Evolutionary conservation across 2,113 vertebrate genomes (phyloP).

Genomic region (Triplophysa rosa): DNA sequence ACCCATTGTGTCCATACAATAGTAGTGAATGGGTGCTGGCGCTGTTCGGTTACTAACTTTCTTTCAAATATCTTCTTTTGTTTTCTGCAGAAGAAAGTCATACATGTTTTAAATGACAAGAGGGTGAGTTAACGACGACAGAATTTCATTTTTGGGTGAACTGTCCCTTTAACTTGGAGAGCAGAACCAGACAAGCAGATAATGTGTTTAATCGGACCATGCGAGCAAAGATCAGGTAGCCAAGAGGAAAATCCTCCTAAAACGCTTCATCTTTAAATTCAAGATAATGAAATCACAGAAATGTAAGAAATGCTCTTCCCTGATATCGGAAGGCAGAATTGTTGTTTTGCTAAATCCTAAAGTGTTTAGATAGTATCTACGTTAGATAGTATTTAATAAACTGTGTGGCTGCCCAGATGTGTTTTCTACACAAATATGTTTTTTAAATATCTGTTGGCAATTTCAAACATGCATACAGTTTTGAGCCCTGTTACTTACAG

Average conservation of each 20-base stretch:
- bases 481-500: background rate
- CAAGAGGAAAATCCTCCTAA: background rate
- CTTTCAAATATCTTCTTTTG: too few relatives aligned
- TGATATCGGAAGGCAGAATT: background rate
- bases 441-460: background rate
- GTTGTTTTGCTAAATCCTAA: background rate
- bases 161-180: background rate
- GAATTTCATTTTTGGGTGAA: too few relatives aligned
- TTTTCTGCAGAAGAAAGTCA: too few relatives aligned
- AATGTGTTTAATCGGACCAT: constrained; percentile 23
- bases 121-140: too few relatives aligned
- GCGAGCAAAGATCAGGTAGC: background rate
- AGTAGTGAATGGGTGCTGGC: too few relatives aligned
- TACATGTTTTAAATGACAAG: too few relatives aligned
- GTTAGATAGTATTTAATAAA: background rate
- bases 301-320: background rate
- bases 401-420: constrained; percentile 5
- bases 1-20: too few relatives aligned
- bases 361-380: too few relatives aligned
- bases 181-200: constrained; percentile 21
- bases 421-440: background rate
- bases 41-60: too few relatives aligned
- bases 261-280: constrained; percentile 16
- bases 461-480: background rate
- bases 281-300: constrained; percentile 8